Evolutionary conservation across 2,888 invertebrate genomes (phyloP).

Genomic region (Phyllotreta cruciferae): DNA sequence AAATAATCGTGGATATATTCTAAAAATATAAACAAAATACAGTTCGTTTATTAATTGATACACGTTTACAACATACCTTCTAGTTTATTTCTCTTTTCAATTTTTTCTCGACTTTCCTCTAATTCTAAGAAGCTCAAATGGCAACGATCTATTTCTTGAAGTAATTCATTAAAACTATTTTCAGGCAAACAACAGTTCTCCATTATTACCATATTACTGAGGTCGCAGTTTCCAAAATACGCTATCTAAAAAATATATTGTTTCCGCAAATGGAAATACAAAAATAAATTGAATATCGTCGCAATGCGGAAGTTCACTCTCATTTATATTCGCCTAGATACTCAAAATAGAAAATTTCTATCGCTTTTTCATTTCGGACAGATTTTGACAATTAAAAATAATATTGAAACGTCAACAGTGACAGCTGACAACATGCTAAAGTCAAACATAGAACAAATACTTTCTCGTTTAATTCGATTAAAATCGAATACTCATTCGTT

Average conservation of each 20-base stretch:
- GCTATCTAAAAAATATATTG: conserved; percentile 5
- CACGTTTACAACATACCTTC: conserved; percentile 66
- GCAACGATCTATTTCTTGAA: conserved; percentile 75
- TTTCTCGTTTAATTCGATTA: too few relatives aligned
- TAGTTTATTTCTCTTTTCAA: conserved; percentile 76
- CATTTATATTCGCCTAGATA: conserved; percentile 17
- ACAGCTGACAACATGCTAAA: conserved; percentile 5
- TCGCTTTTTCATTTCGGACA: conserved; percentile 15
- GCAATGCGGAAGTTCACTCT: conserved; percentile 5
- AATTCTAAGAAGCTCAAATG: conserved; percentile 82
- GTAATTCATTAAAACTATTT: conserved; percentile 71
- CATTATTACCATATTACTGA: conserved; percentile 58
- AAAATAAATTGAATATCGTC: background rate
- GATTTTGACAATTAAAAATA: conserved; percentile 15
- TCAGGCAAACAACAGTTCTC: conserved; percentile 62
- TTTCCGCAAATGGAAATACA: background rate
- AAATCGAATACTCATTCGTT: too few relatives aligned
- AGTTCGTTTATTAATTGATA: background rate
- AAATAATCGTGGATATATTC: conserved; percentile 81
- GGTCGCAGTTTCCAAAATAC: background rate
- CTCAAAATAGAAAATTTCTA: conserved; percentile 25
- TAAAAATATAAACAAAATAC: conserved; percentile 56
- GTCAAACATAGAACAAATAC: background rate
- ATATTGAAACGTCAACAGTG: conserved; percentile 14
- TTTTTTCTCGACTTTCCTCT: conserved; percentile 80